phyloP scores from a whole-genome alignment of 2,888 invertebrate genomes.

The Penaeus monodon region DNA sequence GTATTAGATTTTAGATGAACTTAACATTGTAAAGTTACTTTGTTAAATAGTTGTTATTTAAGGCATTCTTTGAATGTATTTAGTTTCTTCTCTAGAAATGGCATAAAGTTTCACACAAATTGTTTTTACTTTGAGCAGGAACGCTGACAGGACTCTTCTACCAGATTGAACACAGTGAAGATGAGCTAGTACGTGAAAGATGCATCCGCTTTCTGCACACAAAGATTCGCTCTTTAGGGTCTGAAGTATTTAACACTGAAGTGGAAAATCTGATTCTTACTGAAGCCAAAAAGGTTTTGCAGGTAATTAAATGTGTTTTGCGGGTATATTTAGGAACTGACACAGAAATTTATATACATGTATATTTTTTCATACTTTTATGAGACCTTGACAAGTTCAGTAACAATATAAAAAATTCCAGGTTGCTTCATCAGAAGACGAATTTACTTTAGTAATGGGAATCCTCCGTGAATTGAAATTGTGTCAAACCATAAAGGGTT shows the following conservation, averaged over 20 bases:
- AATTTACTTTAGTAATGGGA: constrained; percentile 90
- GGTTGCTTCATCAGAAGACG: constrained; percentile 77
- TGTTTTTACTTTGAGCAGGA: constrained; percentile 71
- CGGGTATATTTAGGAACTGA: neutral
- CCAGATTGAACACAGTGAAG: constrained; percentile 79
- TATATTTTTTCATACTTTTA: constrained; percentile 12
- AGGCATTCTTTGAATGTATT: too few relatives aligned
- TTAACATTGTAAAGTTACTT: too few relatives aligned
- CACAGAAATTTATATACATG: neutral
- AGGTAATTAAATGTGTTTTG: constrained; percentile 72
- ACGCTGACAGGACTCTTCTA: constrained; percentile 79
- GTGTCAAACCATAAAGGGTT: constrained; percentile 85
- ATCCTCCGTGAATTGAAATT: constrained; percentile 85
- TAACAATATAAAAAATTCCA: constrained; percentile 68
- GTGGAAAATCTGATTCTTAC: constrained; percentile 86
- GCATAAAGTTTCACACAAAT: neutral
- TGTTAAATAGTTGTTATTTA: too few relatives aligned
- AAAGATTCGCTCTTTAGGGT: constrained; percentile 84
- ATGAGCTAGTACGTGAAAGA: constrained; percentile 81
- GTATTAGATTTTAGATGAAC: too few relatives aligned
- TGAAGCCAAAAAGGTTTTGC: constrained; percentile 87
- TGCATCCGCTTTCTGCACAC: constrained; percentile 89
- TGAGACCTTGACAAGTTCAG: constrained; percentile 8
- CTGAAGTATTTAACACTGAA: constrained; percentile 84
- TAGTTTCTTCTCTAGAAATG: too few relatives aligned